Evolutionary conservation across 2,888 invertebrate genomes (phyloP), one percentile per base, ranked within the genome.

Genomic region (Palloptera scutellata): DNA sequence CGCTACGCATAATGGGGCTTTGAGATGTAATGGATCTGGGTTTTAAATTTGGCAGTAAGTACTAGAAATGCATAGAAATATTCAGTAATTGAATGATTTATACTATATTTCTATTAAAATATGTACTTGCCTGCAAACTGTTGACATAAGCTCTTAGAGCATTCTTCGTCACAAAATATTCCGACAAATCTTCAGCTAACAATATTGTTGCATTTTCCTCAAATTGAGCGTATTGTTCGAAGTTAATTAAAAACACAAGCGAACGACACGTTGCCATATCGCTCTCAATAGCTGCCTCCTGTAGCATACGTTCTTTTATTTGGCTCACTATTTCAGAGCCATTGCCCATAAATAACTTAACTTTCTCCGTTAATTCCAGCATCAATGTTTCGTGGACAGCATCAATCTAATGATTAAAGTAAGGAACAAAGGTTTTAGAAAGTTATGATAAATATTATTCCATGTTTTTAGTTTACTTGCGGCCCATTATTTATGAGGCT

Each of bases 121-220:
- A 41, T 15, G 20, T n/a, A 10, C 68, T 61, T 60, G 81, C 81
- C 76, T 84, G 81, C 43, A 83, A 43, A 9, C 76, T 72, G 70
- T 81, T 79, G 13, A 80, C 74, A 65, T 82, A 83, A 11, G 78
- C 70, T 10, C 73, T 74, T 12, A 76, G 68, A 0, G 78, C 73
- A 3, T 77, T 76, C 51, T 76, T 68, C 2, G 72, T 62, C 0
- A 78, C 74, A 51, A 82, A 72, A 11, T 71, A 68, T 12, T 81
- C 80, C 1, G 78, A 73, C 1, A 81, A 62, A 41, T 83, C 80
- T 70, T 84, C 83, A 41, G 78, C 78, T 8, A 85, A 69, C 11
- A 83, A 53, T 42, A 81, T 75, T 10, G 74, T 68, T 0, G 79
- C 79, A 64, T 74, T 84, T 53, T 83, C 85, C 43, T 82, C 79